Conservation (phyloP, 1,140 invertebrate genomes). For the Drosophila erecta region DNA sequence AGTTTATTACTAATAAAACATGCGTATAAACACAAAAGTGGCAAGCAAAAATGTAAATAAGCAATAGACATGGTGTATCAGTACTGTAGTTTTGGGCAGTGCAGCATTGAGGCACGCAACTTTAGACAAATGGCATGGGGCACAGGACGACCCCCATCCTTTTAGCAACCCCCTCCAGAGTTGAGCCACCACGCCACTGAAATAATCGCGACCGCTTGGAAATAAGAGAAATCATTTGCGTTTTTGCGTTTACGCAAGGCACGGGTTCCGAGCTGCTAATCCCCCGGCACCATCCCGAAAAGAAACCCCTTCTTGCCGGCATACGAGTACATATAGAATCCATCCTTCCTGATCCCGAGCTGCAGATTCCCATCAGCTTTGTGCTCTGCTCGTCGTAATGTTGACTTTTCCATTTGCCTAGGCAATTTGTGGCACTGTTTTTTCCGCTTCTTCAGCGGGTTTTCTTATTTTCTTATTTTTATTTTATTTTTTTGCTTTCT, state of each 20-base stretch:
- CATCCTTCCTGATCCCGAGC: constrained; percentile 13
- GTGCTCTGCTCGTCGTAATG: constrained; percentile 39
- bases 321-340: not conserved
- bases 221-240: constrained; percentile 80
- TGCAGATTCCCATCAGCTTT: constrained; percentile 22
- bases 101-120: constrained; percentile 4
- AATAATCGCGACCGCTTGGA: constrained; percentile 51
- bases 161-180: not conserved
- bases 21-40: too few species aligned
- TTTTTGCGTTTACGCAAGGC: constrained; percentile 57
- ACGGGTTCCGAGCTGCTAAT: constrained; percentile 53
- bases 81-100: not conserved
- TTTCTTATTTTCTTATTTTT: constrained; percentile 29
- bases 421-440: constrained; percentile 68
- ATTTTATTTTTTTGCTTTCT: constrained; percentile 31
- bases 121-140: constrained; percentile 26
- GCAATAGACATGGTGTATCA: too few species aligned
- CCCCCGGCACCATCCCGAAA: constrained; percentile 4
- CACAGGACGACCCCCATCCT: not conserved
- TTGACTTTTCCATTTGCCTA: constrained; percentile 80
- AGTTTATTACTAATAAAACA: too few species aligned
- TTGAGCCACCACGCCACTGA: not conserved
- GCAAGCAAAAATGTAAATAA: too few species aligned
- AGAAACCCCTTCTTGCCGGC: not conserved
- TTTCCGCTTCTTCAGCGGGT: constrained; percentile 35